phyloP scores from a whole-genome alignment of 2,888 invertebrate species.

The Lasius fuliginosus region DNA sequence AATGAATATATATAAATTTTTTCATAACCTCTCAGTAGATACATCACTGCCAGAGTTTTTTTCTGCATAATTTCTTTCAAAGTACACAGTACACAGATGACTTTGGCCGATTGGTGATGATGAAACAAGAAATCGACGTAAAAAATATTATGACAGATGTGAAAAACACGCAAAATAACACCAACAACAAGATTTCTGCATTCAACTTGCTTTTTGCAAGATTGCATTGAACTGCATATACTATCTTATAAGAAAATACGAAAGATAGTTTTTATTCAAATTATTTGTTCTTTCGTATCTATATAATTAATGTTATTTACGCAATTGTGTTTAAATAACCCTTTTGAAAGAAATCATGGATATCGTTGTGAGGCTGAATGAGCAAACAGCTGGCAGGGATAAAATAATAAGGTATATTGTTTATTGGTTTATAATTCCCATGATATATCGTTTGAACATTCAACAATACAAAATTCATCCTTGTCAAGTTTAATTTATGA shows the following conservation, averaged over 20 bases:
- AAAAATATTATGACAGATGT: neutral
- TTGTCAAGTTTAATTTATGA: neutral
- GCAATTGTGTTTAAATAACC: neutral
- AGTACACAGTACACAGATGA: neutral
- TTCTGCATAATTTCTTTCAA: neutral
- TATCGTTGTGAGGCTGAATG: constrained; percentile 86
- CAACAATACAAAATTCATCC: neutral
- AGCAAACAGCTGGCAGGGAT: constrained; percentile 87
- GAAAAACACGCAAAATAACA: neutral
- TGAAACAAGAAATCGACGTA: neutral
- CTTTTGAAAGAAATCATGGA: constrained; percentile 82
- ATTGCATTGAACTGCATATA: neutral
- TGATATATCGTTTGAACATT: neutral
- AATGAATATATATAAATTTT: neutral
- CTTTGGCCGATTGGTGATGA: neutral
- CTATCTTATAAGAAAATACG: neutral
- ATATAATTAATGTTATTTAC: neutral
- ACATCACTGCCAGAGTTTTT: neutral
- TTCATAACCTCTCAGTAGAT: constrained; percentile 6
- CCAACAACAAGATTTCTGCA: neutral
- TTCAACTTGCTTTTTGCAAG: neutral
- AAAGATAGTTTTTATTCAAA: neutral
- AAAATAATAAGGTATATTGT: constrained; percentile 86
- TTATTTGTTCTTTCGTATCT: neutral
- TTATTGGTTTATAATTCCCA: neutral